These are phyloP conservation scores for Tetraneura akinire DNA, from an alignment of 1,140 invertebrate genomes.

Conservation along the genomic window DNA sequence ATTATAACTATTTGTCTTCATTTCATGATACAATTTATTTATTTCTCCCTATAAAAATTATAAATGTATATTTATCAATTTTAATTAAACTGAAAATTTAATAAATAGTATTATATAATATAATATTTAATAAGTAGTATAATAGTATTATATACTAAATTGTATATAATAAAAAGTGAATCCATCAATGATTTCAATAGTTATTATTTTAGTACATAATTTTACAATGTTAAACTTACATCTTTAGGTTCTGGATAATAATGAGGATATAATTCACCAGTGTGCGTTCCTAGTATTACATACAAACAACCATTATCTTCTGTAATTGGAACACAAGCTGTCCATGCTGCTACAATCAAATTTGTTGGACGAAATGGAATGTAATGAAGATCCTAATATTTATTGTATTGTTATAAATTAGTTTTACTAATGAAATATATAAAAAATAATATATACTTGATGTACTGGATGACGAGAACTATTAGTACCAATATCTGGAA, in stretches of 20 bases:
- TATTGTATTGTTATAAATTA: not conserved
- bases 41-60: conserved; percentile 64
- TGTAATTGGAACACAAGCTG: conserved; percentile 80
- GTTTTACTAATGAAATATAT: not conserved
- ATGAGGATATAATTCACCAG: conserved; percentile 68
- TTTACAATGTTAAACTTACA: conserved; percentile 53
- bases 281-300: conserved; percentile 79
- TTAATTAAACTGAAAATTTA: not conserved
- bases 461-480: conserved; percentile 77
- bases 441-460: conserved; percentile 63
- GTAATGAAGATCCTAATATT: conserved; percentile 75
- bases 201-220: too few species aligned
- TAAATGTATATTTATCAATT: not conserved
- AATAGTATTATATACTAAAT: too few species aligned
- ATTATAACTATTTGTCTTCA: conserved; percentile 63
- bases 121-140: too few species aligned
- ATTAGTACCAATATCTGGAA: conserved; percentile 72
- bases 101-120: too few species aligned
- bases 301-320: conserved; percentile 83
- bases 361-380: conserved; percentile 83
- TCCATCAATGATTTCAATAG: too few species aligned
- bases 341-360: conserved; percentile 83
- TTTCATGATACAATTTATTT: conserved; percentile 83
- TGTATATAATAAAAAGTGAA: too few species aligned
- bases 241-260: conserved; percentile 73